A percentile compares a stretch with the other conserved stretches of the same genome.
Conservation (phyloP, 2,888 invertebrate species). For the Pelosia muscerda region DNA sequence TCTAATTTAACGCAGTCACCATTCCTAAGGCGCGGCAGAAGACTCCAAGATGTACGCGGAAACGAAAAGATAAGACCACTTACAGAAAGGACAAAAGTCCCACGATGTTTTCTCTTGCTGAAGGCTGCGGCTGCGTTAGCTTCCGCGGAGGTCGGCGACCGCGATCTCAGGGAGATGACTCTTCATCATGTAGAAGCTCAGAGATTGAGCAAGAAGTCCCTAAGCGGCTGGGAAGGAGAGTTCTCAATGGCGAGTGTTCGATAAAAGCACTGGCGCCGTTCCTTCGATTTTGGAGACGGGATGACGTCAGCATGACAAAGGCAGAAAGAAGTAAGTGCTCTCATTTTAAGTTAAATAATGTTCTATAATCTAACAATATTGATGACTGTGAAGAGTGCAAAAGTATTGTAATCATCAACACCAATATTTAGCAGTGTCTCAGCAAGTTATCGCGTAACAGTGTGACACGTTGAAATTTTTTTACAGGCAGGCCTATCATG, state of each 20-base stretch:
- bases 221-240: slow-evolving; percentile 71
- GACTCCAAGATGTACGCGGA: slow-evolving; percentile 79
- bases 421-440: too few relatives aligned
- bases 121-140: slow-evolving; percentile 83
- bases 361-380: slow-evolving; percentile 13
- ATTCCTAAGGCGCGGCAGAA: slow-evolving; percentile 81
- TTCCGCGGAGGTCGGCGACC: slow-evolving; percentile 75
- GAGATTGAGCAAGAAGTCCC: slow-evolving; percentile 84
- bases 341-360: slow-evolving; percentile 12
- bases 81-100: slow-evolving; percentile 80
- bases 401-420: too few relatives aligned
- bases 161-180: slow-evolving; percentile 77
- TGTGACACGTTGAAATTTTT: too few relatives aligned
- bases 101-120: slow-evolving; percentile 82
- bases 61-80: slow-evolving; percentile 83
- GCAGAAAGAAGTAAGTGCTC: slow-evolving; percentile 90
- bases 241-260: slow-evolving; percentile 79
- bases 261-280: slow-evolving; percentile 88
- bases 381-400: neutral
- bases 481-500: too few relatives aligned
- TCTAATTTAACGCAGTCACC: slow-evolving; percentile 51
- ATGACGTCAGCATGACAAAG: slow-evolving; percentile 92
- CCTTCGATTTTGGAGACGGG: slow-evolving; percentile 89
- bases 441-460: too few relatives aligned
- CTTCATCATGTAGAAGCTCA: slow-evolving; percentile 82